Conservation (phyloP, 2,113 vertebrate species). For the Trinectes maculatus region DNA sequence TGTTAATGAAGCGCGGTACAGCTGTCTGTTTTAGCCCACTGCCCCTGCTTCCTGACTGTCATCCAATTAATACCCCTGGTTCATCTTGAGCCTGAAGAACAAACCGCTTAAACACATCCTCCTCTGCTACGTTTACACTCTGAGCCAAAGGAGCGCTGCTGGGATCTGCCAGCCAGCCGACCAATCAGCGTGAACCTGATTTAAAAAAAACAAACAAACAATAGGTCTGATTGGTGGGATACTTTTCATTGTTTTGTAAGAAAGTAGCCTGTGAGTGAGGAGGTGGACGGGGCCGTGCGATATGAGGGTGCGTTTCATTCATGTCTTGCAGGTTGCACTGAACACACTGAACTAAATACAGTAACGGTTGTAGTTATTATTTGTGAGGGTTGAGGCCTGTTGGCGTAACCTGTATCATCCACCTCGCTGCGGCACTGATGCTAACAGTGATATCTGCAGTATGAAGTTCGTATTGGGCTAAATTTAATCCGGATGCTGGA, state of each 20-base stretch:
- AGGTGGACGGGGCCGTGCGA: slow-evolving; percentile 48
- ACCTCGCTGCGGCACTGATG: too few species aligned
- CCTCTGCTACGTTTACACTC: background rate
- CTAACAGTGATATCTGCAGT: too few species aligned
- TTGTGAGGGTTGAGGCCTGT: too few species aligned
- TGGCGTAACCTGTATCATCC: too few species aligned
- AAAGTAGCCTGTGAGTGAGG: slow-evolving; percentile 40
- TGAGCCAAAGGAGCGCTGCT: slow-evolving; percentile 2
- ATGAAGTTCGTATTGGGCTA: too few species aligned
- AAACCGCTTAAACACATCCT: background rate
- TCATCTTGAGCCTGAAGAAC: slow-evolving; percentile 9
- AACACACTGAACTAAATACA: too few species aligned
- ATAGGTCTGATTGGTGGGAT: slow-evolving; percentile 15
- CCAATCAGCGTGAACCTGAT: slow-evolving; percentile 37
- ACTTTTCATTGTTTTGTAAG: slow-evolving; percentile 22
- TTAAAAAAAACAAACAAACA: slow-evolving; percentile 17
- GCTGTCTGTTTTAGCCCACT: slow-evolving; percentile 3
- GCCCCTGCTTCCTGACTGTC: slow-evolving; percentile 2
- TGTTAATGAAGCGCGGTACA: slow-evolving; percentile 16
- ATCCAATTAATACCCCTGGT: slow-evolving; percentile 36
- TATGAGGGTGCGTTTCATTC: slow-evolving; percentile 17
- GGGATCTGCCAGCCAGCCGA: background rate
- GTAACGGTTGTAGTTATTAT: slow-evolving; percentile 22
- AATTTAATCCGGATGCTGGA: too few species aligned
- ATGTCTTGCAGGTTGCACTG: slow-evolving; percentile 23